These are phyloP conservation scores for Drosophila willistoni DNA, from an alignment of 1,140 invertebrate species.

Conservation along the genomic window DNA sequence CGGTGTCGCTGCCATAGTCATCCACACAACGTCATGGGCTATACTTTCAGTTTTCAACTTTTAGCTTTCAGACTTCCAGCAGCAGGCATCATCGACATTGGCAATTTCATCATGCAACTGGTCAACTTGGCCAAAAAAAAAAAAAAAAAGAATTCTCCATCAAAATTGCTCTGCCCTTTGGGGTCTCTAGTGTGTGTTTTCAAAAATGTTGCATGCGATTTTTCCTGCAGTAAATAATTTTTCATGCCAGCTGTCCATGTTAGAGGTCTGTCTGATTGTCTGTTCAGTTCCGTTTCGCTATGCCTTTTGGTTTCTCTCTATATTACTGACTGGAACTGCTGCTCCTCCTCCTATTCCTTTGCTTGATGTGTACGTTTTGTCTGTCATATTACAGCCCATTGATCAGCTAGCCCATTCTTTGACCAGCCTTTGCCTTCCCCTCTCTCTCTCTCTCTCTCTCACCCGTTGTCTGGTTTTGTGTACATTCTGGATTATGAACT, in stretches of 20 bases:
- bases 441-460: too few species aligned
- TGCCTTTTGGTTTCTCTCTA: neutral
- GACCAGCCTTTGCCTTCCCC: neutral
- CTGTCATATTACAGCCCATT: conserved; percentile 65
- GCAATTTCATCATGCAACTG: conserved; percentile 73
- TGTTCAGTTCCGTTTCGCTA: conserved; percentile 6
- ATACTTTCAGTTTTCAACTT: conserved; percentile 12
- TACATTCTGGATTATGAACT: conserved; percentile 71
- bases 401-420: conserved; percentile 58
- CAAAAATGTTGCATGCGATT: conserved; percentile 67
- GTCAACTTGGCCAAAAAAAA: conserved; percentile 34
- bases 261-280: conserved; percentile 49
- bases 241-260: conserved; percentile 76
- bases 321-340: neutral
- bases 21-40: conserved; percentile 31
- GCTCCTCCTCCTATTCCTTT: conserved; percentile 17
- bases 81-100: conserved; percentile 60
- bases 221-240: conserved; percentile 81
- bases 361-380: conserved; percentile 6
- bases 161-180: conserved; percentile 29
- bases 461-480: conserved; percentile 49
- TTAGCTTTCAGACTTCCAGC: conserved; percentile 25
- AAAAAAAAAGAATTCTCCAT: conserved; percentile 9
- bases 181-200: conserved; percentile 16
- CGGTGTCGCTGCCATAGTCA: conserved; percentile 69